Evolutionary conservation across 2,888 invertebrate species (phyloP).

Genomic region (Lydus trimaculatus): DNA sequence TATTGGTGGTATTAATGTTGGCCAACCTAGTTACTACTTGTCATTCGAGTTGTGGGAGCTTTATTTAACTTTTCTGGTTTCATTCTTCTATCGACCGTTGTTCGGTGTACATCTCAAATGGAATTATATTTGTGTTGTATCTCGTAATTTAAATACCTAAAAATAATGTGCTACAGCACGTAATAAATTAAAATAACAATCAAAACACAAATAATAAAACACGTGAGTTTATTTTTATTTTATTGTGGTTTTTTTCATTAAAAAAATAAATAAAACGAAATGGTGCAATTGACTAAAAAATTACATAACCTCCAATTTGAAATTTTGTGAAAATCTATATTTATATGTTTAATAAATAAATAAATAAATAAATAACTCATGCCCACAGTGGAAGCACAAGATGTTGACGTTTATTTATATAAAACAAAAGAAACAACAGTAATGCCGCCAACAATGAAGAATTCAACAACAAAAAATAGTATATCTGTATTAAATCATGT

Average conservation of each 20-base stretch:
- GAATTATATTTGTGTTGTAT: constrained; percentile 20
- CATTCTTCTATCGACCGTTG: neutral
- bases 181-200: neutral
- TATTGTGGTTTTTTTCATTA: constrained; percentile 18
- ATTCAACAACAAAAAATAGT: constrained; percentile 42
- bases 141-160: constrained; percentile 22
- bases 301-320: constrained; percentile 48
- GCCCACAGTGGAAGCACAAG: constrained; percentile 50
- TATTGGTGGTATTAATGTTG: neutral
- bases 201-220: constrained; percentile 30
- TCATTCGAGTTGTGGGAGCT: too few species aligned
- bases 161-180: constrained; percentile 38
- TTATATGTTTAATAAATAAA: neutral
- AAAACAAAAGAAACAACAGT: constrained; percentile 33
- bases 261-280: constrained; percentile 14
- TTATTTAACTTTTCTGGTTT: neutral
- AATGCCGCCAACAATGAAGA: constrained; percentile 43
- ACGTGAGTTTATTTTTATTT: constrained; percentile 43
- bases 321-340: constrained; percentile 5
- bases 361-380: constrained; percentile 24
- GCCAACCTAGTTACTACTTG: neutral
- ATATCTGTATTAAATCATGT: constrained; percentile 70
- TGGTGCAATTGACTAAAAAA: constrained; percentile 41
- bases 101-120: neutral
- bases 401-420: constrained; percentile 47